phyloP scores from a whole-genome alignment of 2,888 invertebrate species.

The Elaeidobius kamerunicus region DNA sequence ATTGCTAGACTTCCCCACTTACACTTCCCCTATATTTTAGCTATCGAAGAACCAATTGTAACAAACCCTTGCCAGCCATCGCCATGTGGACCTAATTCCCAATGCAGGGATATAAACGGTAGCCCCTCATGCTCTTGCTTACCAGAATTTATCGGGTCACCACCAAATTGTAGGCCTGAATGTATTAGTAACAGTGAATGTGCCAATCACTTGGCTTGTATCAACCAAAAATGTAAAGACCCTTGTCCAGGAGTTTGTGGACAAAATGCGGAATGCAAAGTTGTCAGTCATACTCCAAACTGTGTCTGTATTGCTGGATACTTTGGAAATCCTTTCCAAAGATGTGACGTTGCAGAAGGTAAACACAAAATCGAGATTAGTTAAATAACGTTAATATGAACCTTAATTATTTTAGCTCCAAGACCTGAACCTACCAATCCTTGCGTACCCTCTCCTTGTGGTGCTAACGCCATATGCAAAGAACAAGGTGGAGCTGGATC shows the following conservation, averaged over 20 bases:
- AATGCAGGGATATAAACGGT: conserved; percentile 50
- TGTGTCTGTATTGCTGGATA: conserved; percentile 67
- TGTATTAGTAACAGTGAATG: conserved; percentile 73
- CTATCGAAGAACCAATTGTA: conserved; percentile 37
- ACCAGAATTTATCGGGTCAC: conserved; percentile 48
- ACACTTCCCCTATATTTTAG: conserved; percentile 11
- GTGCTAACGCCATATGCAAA: conserved; percentile 56
- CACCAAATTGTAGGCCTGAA: conserved; percentile 60
- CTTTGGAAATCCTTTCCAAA: conserved; percentile 67
- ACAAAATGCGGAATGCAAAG: conserved; percentile 67
- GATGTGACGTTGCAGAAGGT: no score
- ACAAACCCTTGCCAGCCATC: conserved; percentile 51
- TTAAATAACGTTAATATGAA: no score
- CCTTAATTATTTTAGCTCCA: conserved; percentile 25
- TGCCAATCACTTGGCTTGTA: conserved; percentile 65
- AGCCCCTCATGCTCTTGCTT: conserved; percentile 57
- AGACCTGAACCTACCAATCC: conserved; percentile 38
- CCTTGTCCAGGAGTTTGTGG: conserved; percentile 74
- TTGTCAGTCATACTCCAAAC: conserved; percentile 75
- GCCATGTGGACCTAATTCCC: conserved; percentile 52
- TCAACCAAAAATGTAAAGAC: conserved; percentile 70
- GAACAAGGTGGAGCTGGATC: conserved; percentile 59
- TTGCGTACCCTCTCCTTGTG: conserved; percentile 74
- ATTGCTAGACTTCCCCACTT: no score
- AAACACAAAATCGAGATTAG: no score